Base-by-base conservation (phyloP, 2,797 vertebrate species). In the Tadarida brasiliensis region DNA sequence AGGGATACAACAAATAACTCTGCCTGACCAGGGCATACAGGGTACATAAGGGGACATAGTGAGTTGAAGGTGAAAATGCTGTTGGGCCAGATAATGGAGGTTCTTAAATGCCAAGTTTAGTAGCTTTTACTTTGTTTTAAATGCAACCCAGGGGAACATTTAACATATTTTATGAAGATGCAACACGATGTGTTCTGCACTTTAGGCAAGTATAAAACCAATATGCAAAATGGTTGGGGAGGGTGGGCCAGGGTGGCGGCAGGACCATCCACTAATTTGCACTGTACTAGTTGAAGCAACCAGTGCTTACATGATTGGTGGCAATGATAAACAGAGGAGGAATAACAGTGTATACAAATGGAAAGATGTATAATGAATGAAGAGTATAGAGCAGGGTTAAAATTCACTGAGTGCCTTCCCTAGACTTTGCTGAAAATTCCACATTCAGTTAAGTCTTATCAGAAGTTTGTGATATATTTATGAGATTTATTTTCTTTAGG, bases 401-500 rank as follows among this genome's bases (percentile, higher is more conserved):
- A 90, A 93, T 68, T 68, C n/a, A 56, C 8, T 10, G 39, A 70
- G 22, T 35, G 6, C 0, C 15, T 77, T 67, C 67, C 73, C 26
- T 87, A 35, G n/a, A 84, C 15, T 73, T 54, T 80, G 28, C 16
- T 78, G 30, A 56, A 91, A 91, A 73, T 65, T 91, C 14, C 59
- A 16, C 11, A 44, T 26, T 61, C n/a, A 61, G 15, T 57, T 78
- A 73, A 39, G 14, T 81, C 4, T 80, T 3, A 39, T 20, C 1
- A 63, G 11, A 47, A 73, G 15, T 76, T 89, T 57, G 28, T 28
- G 7, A 73, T 56, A 26, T 61, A 56, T 47, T 81, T 86, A 65
- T n/a, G 7, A 82, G 16, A 7, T 85, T 86, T 8, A 30, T 86
- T 63, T 49, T 24, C 12, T 63, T 83, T 67, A 3, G 81, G 16